Conservation (phyloP, 2,888 invertebrate genomes). For the Acronicta psi region DNA sequence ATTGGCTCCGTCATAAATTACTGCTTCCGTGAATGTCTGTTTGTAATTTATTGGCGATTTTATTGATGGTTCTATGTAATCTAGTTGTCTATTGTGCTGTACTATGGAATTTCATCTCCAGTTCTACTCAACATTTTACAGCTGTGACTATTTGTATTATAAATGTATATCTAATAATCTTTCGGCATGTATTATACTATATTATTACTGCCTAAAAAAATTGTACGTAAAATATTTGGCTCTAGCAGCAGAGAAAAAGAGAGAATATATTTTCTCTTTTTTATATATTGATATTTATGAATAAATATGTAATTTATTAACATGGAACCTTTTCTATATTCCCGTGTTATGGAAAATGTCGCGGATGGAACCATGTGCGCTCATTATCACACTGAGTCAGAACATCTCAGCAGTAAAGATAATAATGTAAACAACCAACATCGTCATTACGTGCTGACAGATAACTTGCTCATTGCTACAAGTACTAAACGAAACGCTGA, state of each 20-base stretch:
- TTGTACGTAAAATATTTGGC: no score
- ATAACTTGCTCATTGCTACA: neutral
- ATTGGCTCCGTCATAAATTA: constrained; percentile 51
- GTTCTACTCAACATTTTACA: neutral
- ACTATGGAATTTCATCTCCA: neutral
- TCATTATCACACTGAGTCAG: neutral
- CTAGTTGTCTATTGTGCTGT: constrained; percentile 8
- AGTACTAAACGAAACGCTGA: constrained; percentile 1
- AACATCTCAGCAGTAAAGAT: neutral
- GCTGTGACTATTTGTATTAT: neutral
- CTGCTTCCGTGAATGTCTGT: constrained; percentile 23
- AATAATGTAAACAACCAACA: neutral
- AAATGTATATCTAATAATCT: no score
- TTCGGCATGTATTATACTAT: no score
- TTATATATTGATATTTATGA: no score
- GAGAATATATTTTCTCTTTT: no score
- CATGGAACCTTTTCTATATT: no score
- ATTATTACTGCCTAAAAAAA: no score
- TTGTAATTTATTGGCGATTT: constrained; percentile 41
- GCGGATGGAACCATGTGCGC: neutral
- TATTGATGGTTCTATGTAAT: constrained; percentile 37
- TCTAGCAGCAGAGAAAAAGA: no score
- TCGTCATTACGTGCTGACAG: constrained; percentile 8
- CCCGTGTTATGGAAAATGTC: neutral
- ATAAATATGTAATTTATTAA: no score